These are phyloP conservation scores for Lanistes nyassanus DNA, from an alignment of 1,140 invertebrate species.

Conservation along the genomic window DNA sequence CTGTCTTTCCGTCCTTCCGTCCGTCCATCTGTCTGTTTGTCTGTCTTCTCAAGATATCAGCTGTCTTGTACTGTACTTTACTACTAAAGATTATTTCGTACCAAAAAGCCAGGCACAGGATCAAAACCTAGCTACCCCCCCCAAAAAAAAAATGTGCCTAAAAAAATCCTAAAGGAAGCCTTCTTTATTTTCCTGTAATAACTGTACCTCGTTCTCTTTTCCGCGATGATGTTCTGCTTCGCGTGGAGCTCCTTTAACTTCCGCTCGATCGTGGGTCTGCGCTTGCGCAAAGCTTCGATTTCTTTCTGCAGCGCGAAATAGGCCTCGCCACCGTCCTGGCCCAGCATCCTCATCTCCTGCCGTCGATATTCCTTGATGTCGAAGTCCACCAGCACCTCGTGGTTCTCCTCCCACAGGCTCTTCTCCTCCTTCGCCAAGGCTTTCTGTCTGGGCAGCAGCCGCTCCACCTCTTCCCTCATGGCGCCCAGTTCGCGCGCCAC, in stretches of 20 bases:
- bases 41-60: no score
- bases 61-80: no score
- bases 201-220: slow-evolving; percentile 8
- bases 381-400: slow-evolving; percentile 42
- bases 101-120: no score
- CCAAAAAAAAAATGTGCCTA: no score
- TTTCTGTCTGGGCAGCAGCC: slow-evolving; percentile 34
- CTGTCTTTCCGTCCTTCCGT: no score
- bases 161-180: no score
- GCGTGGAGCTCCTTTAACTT: slow-evolving; percentile 37
- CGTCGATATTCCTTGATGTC: slow-evolving; percentile 44
- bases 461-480: slow-evolving; percentile 34
- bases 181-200: no score
- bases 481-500: slow-evolving; percentile 33
- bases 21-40: no score
- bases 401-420: slow-evolving; percentile 29
- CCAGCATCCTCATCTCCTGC: slow-evolving; percentile 27
- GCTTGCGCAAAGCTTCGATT: slow-evolving; percentile 33
- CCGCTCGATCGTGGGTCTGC: slow-evolving; percentile 34
- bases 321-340: slow-evolving; percentile 28
- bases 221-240: slow-evolving; percentile 33
- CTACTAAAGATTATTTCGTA: no score
- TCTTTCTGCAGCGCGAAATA: slow-evolving; percentile 36
- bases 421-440: slow-evolving; percentile 33
- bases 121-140: no score